A percentile compares a stretch with the other conserved stretches of the same genome.
These are phyloP conservation scores for Gadopsis bispinosus DNA, from an alignment of 2,797 vertebrate species.

Conservation along the genomic window DNA sequence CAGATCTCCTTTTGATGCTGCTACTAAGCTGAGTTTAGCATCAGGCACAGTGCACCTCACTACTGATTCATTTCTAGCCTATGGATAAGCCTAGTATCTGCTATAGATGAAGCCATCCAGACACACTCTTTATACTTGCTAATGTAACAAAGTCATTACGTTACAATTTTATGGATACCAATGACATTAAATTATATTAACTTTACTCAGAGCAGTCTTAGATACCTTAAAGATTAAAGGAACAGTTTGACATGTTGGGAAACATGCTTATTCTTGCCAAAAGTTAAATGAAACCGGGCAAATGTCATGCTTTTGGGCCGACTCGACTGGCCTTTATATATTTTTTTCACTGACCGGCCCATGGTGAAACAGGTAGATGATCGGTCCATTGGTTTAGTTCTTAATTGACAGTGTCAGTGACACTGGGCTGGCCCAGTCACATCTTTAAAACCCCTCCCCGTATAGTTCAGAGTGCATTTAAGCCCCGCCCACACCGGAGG, in stretches of 20 bases:
- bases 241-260: neutral
- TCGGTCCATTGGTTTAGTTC: too few relatives aligned
- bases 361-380: too few relatives aligned
- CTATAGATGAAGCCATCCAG: neutral
- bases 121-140: neutral
- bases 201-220: neutral
- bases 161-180: too few relatives aligned
- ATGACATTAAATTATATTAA: neutral
- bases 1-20: constrained; percentile 9
- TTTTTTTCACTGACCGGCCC: too few relatives aligned
- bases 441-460: too few relatives aligned
- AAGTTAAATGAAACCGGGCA: neutral
- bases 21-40: neutral
- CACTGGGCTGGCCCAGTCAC: too few relatives aligned
- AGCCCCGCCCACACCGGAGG: too few relatives aligned
- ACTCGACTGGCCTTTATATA: too few relatives aligned
- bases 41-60: neutral
- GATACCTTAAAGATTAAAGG: neutral
- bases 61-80: constrained; percentile 9
- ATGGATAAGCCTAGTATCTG: neutral
- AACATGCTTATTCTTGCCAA: neutral
- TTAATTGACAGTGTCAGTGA: too few relatives aligned
- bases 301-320: too few relatives aligned
- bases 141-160: neutral
- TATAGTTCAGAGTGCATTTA: too few relatives aligned